phyloP scores from a whole-genome alignment of 2,797 vertebrate species.

The Holocentrus rufus region DNA sequence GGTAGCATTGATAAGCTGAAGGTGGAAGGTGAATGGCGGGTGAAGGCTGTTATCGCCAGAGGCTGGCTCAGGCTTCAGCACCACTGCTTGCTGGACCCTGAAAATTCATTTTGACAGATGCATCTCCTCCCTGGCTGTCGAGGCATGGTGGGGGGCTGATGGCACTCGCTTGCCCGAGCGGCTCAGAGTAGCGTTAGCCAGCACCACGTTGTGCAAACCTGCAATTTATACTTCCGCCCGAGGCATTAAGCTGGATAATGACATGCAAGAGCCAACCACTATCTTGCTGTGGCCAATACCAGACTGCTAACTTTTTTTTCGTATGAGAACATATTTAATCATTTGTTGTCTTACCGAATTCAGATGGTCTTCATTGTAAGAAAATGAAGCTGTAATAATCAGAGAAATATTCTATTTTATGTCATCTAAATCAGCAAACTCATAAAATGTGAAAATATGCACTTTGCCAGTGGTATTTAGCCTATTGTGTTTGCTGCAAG shows the following conservation, averaged over 20 bases:
- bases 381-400: conserved; percentile 13
- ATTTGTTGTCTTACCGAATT: conserved; percentile 19
- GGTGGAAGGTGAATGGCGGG: conserved; percentile 75
- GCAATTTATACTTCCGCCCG: conserved; percentile 72
- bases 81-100: conserved; percentile 83
- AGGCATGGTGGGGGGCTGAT: conserved; percentile 68
- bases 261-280: conserved; percentile 63
- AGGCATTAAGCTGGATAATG: conserved; percentile 71
- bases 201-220: conserved; percentile 74
- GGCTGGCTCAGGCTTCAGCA: conserved; percentile 67
- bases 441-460: not conserved
- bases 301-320: conserved; percentile 17
- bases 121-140: conserved; percentile 82
- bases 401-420: conserved; percentile 3
- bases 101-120: conserved; percentile 90
- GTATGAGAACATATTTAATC: not conserved
- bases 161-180: conserved; percentile 68
- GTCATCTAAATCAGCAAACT: not conserved
- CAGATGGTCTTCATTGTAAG: not conserved
- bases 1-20: conserved; percentile 68
- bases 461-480: not conserved
- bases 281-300: conserved; percentile 27
- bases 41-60: conserved; percentile 73
- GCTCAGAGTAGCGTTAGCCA: conserved; percentile 60
- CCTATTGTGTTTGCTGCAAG: conserved; percentile 8